Evolutionary conservation across 2,113 vertebrate genomes (phyloP), one percentile per base, ranked within the genome.

Genomic region (Carassius gibelio): DNA sequence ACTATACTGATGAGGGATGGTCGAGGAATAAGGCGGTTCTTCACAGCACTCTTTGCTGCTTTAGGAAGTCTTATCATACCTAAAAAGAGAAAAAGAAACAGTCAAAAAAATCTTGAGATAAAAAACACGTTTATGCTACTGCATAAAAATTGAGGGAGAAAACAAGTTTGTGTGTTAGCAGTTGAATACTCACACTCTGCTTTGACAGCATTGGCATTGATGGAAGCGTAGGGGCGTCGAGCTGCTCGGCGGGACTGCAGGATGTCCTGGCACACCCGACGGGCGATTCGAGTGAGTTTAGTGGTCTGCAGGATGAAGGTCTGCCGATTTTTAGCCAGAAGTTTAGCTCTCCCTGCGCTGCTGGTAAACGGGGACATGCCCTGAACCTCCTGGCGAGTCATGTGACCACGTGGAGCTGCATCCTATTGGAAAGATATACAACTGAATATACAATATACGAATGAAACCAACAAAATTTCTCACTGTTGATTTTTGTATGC

Each of bases 261-360:
- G 82, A 98, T 96, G 90, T 98, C 97, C 84, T 96, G 94, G 81
- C 97, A 98, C 88, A 98, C 96, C 8, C 97, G 95, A 0, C 97
- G 94, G 14, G 97, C 97, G 0, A 98, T 93, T 75, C 97, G 96
- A 17, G 97, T 98, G 86, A 98, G 94, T 89, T 98, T 97, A 48
- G 97, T 98, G 88, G 97, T 98, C 91, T 98, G 97, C 66, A 98
- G 94, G 83, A 98, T 96, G 90, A 98, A 98, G 0, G 96, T 98
- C 88, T 98, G 97, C 0, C 97, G 95, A 92, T 98, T 98, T 89
- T 98, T 98, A 68, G 97, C 97, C 90, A 98, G 92, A 66, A 98
- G 93, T 19, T 98, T 98, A 88, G 97, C 96, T 34, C 97, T 94
- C 8, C 96, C 97, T 81, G 96, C 96, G 1, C 95, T 97, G 87